A percentile compares a stretch with the other conserved stretches of the same genome.
These are phyloP conservation scores for Therioaphis trifolii DNA, from an alignment of 2,888 invertebrate species.

Conservation along the genomic window DNA sequence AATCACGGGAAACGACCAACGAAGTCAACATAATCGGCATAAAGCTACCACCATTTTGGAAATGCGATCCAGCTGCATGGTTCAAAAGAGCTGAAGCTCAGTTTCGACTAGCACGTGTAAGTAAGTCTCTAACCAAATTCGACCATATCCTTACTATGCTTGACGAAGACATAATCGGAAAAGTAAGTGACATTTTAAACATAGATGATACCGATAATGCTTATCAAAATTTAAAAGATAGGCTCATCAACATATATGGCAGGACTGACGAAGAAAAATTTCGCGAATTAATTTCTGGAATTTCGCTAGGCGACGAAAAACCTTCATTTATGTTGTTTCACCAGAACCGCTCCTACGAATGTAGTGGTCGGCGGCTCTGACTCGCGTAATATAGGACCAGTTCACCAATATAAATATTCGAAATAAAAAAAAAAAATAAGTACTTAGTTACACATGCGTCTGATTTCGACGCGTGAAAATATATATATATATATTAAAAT, in stretches of 20 bases:
- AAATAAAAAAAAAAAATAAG: too few relatives aligned
- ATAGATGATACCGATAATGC: conserved; percentile 3
- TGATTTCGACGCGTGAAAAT: too few relatives aligned
- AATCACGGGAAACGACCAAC: not conserved
- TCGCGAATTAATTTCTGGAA: conserved; percentile 29
- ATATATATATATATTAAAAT: too few relatives aligned
- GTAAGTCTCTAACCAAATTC: conserved; percentile 38
- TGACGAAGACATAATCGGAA: conserved; percentile 9
- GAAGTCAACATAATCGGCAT: conserved; percentile 12
- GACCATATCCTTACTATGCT: conserved; percentile 19
- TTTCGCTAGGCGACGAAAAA: conserved; percentile 27
- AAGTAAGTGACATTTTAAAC: conserved; percentile 24
- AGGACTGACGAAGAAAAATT: conserved; percentile 36
- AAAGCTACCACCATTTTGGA: conserved; percentile 32
- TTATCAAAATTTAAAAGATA: conserved; percentile 37
- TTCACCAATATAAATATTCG: too few relatives aligned
- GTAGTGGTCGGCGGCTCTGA: too few relatives aligned
- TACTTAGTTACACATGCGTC: too few relatives aligned
- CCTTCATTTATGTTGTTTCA: conserved; percentile 26
- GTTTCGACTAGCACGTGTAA: conserved; percentile 8
- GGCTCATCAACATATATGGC: not conserved
- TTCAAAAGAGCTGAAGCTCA: conserved; percentile 33
- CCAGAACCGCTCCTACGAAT: too few relatives aligned
- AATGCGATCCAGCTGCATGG: conserved; percentile 28
- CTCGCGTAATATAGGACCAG: too few relatives aligned